A percentile compares a stretch with the other conserved stretches of the same genome.
Conservation (phyloP, 2,797 vertebrate species). For the Amblyopsis hoosieri region DNA sequence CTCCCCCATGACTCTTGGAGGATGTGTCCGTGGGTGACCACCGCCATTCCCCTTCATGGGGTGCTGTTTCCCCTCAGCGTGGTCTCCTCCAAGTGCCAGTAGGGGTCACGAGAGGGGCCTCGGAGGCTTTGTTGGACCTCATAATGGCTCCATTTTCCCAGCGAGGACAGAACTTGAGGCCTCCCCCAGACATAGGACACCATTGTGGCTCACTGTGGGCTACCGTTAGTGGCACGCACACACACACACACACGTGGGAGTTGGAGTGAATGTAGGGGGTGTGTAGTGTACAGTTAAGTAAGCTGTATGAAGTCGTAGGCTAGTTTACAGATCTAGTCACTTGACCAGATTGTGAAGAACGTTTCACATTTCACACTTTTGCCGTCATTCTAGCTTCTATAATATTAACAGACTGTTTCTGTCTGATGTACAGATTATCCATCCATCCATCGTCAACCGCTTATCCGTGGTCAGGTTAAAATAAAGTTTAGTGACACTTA, state of each 20-base stretch:
- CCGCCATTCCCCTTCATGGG: conserved; percentile 41
- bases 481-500: no score
- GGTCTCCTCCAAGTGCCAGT: conserved; percentile 64
- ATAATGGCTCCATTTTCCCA: conserved; percentile 80
- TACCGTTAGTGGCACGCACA: conserved; percentile 10
- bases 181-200: conserved; percentile 62
- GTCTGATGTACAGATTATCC: no score
- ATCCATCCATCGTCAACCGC: no score
- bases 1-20: conserved; percentile 25
- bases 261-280: no score
- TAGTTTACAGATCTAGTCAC: no score
- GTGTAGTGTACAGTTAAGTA: no score
- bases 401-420: no score
- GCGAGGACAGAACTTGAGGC: conserved; percentile 49
- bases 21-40: conserved; percentile 45
- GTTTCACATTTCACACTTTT: no score
- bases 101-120: conserved; percentile 76
- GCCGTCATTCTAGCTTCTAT: no score
- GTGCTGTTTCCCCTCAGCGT: conserved; percentile 44
- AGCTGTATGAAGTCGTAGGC: no score
- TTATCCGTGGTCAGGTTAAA: no score
- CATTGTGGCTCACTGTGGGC: conserved; percentile 57
- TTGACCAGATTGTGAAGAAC: no score
- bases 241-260: background rate
- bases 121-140: conserved; percentile 72